Base-by-base conservation (phyloP, 53 echinoderm and acorn worm species). In the Glandiceps talaboti region DNA sequence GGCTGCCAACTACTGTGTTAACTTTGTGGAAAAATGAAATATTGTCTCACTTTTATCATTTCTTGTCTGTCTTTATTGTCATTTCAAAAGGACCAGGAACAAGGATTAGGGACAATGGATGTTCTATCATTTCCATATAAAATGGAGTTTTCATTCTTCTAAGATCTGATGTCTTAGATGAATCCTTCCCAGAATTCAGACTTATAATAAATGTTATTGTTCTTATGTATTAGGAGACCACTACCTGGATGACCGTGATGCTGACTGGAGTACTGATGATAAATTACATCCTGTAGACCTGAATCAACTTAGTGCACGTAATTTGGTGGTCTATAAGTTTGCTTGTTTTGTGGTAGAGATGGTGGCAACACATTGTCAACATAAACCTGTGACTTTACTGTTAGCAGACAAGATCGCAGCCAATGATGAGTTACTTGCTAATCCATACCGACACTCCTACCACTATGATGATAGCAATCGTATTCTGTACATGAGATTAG, bases 361-460 rank as follows among this genome's bases (percentile, higher is more conserved):
- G 28, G 87, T 96, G 6, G 84, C 91, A 12, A 74, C 80, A 1
- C 86, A 88, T 76, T 96, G 97, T 80, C 73, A 76, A 12, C 91
- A 96, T 75, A 31, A 85, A 28, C 96, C 97, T 0, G 86, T 96
- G 33, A 91, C 97, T 72, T 84, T 96, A 27, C 93, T 96, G 1
- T 73, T 96, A 28, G 97, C 97, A 0, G 93, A 96, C 33, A 89
- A 91, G 87, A 94, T 96, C 75, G 91, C 93, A 0, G 83, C 79
- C 73, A 96, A 96, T 14, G 87, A 81, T 74, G 87, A 85, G 29
- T 87, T 96, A 32, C 85, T 85, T 28, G 76, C 91, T 30, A 96
- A 96, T 31, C 89, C 94, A 14, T 96, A 93, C 79, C 83, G 97
- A 28, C 90, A 96, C 91, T 96, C 97, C 0, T 96, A 91, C 84